Percentiles rank a stretch among this genome's conserved stretches.
Evolutionary conservation across 2,797 vertebrate genomes (phyloP).

Genomic region (Cynopterus sphinx): DNA sequence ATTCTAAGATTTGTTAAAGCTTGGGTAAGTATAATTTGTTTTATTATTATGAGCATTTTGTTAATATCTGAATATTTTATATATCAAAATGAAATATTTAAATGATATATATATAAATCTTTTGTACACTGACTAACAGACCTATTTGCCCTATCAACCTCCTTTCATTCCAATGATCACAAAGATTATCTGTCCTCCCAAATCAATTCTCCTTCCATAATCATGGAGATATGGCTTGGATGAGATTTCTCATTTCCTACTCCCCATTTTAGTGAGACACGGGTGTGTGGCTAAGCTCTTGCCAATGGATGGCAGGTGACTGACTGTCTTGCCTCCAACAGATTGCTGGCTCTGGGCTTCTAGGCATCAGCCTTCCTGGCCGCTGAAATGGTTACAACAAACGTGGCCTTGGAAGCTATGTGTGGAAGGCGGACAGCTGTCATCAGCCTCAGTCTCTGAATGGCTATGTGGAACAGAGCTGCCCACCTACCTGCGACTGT

Average conservation of each 20-base stretch:
- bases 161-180: background rate
- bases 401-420: background rate
- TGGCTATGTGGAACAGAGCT: background rate
- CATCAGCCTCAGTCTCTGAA: background rate
- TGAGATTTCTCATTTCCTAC: background rate
- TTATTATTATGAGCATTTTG: background rate
- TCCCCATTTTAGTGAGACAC: background rate
- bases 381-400: background rate
- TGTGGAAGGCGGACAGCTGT: background rate
- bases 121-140: background rate
- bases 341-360: background rate
- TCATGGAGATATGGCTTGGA: background rate
- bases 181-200: background rate
- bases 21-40: background rate
- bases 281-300: background rate
- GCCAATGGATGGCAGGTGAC: background rate
- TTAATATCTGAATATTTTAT: background rate
- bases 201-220: background rate
- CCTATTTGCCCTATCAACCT: background rate
- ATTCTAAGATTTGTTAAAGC: constrained; percentile 6
- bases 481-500: background rate
- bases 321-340: background rate
- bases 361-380: background rate
- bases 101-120: background rate
- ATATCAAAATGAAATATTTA: background rate